Conservation (phyloP, 2,113 vertebrate species). For the Varanus salvator region DNA sequence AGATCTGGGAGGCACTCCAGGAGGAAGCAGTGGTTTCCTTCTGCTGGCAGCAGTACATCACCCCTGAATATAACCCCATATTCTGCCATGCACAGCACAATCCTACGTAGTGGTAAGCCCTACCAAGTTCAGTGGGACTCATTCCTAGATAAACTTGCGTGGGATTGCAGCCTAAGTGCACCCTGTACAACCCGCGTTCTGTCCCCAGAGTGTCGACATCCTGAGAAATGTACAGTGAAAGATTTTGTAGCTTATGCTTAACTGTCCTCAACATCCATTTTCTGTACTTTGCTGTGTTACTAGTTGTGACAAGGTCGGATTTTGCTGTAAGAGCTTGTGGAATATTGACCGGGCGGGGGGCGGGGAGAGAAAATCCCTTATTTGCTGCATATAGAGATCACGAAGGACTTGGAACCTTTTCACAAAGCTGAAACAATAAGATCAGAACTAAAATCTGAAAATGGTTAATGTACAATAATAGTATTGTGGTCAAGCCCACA, state of each 20-base stretch:
- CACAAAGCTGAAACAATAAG: background rate
- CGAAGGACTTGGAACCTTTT: background rate
- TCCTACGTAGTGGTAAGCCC: background rate
- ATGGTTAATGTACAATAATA: background rate
- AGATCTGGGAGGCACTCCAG: too few species aligned
- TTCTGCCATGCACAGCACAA: background rate
- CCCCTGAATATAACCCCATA: background rate
- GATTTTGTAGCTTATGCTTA: background rate
- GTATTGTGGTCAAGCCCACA: background rate
- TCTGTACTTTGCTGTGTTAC: too few species aligned
- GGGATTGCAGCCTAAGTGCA: too few species aligned
- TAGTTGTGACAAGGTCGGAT: background rate
- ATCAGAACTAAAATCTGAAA: background rate
- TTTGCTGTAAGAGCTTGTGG: background rate
- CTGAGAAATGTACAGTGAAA: constrained; percentile 14
- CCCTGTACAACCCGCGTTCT: background rate
- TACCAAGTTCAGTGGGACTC: too few species aligned
- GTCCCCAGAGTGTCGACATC: background rate
- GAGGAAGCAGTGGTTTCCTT: too few species aligned
- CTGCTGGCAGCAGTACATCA: background rate
- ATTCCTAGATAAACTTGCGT: background rate
- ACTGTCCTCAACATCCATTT: background rate
- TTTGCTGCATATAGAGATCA: background rate
- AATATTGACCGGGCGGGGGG: background rate
- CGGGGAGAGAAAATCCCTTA: background rate